These are phyloP conservation scores for Echiichthys vipera DNA, from an alignment of 2,797 vertebrate species.

Conservation along the genomic window DNA sequence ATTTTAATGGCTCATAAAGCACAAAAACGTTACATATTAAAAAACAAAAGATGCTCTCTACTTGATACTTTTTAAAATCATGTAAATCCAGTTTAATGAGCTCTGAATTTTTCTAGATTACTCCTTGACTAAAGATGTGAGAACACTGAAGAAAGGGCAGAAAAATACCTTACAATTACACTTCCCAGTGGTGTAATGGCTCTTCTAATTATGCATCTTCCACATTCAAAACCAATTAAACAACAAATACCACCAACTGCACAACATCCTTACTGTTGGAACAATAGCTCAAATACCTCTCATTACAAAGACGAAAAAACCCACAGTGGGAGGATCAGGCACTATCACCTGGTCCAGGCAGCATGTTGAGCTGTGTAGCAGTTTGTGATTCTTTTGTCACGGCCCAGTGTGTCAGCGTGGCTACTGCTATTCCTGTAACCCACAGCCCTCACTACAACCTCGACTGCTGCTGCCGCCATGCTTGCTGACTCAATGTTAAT, in stretches of 20 bases:
- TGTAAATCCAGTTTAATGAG: slow-evolving; percentile 31
- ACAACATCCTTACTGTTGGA: slow-evolving; percentile 8
- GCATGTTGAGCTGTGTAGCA: slow-evolving; percentile 61
- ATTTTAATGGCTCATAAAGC: neutral
- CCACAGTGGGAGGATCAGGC: slow-evolving; percentile 47
- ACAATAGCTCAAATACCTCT: slow-evolving; percentile 12
- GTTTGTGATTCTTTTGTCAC: slow-evolving; percentile 75
- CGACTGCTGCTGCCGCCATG: slow-evolving; percentile 60
- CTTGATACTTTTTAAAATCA: neutral
- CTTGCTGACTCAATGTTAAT: slow-evolving; percentile 82
- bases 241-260: slow-evolving; percentile 22
- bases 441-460: slow-evolving; percentile 69
- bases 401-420: slow-evolving; percentile 71
- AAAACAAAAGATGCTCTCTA: neutral
- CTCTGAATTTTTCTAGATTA: slow-evolving; percentile 29
- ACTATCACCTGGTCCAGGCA: slow-evolving; percentile 58
- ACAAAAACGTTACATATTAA: neutral
- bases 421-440: slow-evolving; percentile 72
- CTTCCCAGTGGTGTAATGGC: slow-evolving; percentile 11
- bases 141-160: slow-evolving; percentile 34
- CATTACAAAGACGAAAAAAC: slow-evolving; percentile 9
- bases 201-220: slow-evolving; percentile 22
- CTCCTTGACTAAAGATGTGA: slow-evolving; percentile 1
- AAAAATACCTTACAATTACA: slow-evolving; percentile 45
- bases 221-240: slow-evolving; percentile 34